A percentile compares a stretch with the other conserved stretches of the same genome.
phyloP scores from a whole-genome alignment of 2,113 vertebrate species.

The Myocastor coypus region DNA sequence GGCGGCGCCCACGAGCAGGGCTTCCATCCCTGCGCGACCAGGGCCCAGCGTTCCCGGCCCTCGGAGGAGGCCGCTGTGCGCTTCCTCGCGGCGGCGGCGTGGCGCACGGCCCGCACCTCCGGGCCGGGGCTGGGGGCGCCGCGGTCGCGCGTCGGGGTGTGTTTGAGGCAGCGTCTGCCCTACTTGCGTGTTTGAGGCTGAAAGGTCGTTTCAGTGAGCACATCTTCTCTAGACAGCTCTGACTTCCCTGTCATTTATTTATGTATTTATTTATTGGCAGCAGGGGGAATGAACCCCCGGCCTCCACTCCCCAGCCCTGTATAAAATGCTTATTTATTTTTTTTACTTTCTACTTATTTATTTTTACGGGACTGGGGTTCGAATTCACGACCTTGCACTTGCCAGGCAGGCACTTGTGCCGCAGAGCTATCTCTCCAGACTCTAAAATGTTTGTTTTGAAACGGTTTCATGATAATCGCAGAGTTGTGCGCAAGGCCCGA shows the following conservation, averaged over 20 bases:
- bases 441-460: neutral
- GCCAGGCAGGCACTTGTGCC: too few species aligned
- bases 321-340: neutral
- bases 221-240: neutral
- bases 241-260: neutral
- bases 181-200: constrained; percentile 63
- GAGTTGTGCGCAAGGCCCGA: neutral
- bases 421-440: too few species aligned
- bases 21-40: too few species aligned
- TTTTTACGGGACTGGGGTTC: too few species aligned
- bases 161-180: neutral
- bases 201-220: constrained; percentile 44
- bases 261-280: neutral
- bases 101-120: neutral
- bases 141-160: neutral
- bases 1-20: too few species aligned
- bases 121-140: neutral
- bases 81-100: neutral
- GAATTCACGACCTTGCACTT: too few species aligned
- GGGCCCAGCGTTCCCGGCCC: too few species aligned
- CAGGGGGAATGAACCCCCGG: neutral
- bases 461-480: neutral
- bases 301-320: neutral
- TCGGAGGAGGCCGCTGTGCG: neutral
- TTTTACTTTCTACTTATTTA: neutral